These are phyloP conservation scores for Drosophila borealis DNA, from an alignment of 2,888 invertebrate genomes.

Conservation along the genomic window DNA sequence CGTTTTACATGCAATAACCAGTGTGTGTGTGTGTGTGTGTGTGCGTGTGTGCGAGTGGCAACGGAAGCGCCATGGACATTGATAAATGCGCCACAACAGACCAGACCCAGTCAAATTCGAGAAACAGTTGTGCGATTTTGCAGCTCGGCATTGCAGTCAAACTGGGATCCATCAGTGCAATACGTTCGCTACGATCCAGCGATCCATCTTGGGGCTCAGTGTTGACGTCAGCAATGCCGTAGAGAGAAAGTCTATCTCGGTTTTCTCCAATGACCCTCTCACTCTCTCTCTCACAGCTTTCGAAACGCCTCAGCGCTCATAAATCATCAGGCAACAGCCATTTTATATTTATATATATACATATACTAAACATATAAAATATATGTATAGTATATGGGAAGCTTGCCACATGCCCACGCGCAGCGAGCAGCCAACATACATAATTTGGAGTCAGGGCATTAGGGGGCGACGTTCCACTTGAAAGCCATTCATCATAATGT, in stretches of 20 bases:
- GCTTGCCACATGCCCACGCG: constrained; percentile 54
- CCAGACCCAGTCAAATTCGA: constrained; percentile 34
- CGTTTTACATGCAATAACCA: constrained; percentile 54
- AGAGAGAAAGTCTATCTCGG: constrained; percentile 60
- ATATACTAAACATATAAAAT: constrained; percentile 19
- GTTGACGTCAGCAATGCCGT: constrained; percentile 34
- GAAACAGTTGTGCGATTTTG: constrained; percentile 39
- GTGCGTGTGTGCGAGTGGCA: constrained; percentile 35
- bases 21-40: constrained; percentile 15
- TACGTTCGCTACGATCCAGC: constrained; percentile 54
- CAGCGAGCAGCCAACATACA: constrained; percentile 36
- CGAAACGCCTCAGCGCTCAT: constrained; percentile 67
- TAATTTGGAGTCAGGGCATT: constrained; percentile 41
- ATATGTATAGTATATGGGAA: constrained; percentile 31
- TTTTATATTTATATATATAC: constrained; percentile 45
- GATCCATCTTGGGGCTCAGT: constrained; percentile 61
- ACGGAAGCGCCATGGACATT: constrained; percentile 74
- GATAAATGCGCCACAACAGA: constrained; percentile 70
- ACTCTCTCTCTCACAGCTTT: constrained; percentile 51
- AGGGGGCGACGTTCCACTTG: constrained; percentile 74
- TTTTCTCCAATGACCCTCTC: constrained; percentile 47
- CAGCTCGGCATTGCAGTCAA: constrained; percentile 21
- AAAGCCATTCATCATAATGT: constrained; percentile 77
- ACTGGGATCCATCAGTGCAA: constrained; percentile 44
- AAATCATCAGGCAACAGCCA: constrained; percentile 77